Conservation (phyloP, 2,888 invertebrate species). For the Acrobasis repandana region DNA sequence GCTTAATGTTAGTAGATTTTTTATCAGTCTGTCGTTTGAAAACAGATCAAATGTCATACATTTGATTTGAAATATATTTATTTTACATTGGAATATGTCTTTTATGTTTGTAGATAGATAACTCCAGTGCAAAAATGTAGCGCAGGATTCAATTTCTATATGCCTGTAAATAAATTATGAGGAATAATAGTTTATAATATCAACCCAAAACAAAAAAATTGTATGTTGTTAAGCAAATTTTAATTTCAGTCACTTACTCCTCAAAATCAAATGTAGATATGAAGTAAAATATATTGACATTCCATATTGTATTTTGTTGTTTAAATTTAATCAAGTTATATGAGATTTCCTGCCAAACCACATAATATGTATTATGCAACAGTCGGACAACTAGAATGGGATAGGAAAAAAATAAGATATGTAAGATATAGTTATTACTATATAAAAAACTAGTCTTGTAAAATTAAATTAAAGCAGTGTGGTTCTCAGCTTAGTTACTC, state of each 20-base stretch:
- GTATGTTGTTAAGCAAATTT: conserved; percentile 75
- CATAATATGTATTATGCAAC: too few relatives aligned
- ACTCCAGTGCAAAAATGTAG: conserved; percentile 71
- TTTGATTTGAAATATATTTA: conserved; percentile 83
- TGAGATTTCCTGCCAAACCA: background rate
- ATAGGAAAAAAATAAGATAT: too few relatives aligned
- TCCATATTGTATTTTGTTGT: conserved; percentile 80
- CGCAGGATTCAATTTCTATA: conserved; percentile 54
- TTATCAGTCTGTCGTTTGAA: conserved; percentile 77
- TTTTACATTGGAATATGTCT: conserved; percentile 80
- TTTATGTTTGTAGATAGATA: conserved; percentile 80
- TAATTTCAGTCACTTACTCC: conserved; percentile 73
- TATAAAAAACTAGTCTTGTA: too few relatives aligned
- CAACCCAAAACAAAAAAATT: conserved; percentile 60
- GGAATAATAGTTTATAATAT: conserved; percentile 51
- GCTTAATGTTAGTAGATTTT: conserved; percentile 82
- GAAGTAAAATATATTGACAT: conserved; percentile 82
- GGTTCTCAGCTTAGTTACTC: too few relatives aligned
- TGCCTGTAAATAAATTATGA: conserved; percentile 52
- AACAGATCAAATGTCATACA: conserved; percentile 82
- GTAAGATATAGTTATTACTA: too few relatives aligned
- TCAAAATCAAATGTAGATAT: conserved; percentile 78
- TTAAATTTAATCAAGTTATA: conserved; percentile 57
- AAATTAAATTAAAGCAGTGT: too few relatives aligned
- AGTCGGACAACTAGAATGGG: too few relatives aligned